Percentiles rank a stretch among this genome's conserved stretches.
Conservation (phyloP, 2,797 vertebrate genomes). For the Lepilemur ruficaudatus region DNA sequence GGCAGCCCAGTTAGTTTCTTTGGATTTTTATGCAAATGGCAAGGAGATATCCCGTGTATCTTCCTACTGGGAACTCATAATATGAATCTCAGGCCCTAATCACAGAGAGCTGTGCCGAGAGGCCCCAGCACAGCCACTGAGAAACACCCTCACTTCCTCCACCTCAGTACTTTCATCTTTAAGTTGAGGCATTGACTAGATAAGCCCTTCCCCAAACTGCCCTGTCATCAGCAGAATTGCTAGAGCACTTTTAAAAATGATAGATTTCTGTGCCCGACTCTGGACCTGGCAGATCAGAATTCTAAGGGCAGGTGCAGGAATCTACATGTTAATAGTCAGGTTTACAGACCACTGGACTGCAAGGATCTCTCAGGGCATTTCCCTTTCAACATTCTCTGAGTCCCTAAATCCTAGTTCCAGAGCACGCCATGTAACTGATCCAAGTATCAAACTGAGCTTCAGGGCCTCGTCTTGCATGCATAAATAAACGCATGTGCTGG, state of each 20-base stretch:
- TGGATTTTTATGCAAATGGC: neutral
- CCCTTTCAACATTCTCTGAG: neutral
- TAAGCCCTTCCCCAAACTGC: neutral
- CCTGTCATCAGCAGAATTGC: neutral
- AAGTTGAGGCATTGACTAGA: neutral
- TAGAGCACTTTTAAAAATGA: neutral
- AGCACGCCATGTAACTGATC: neutral
- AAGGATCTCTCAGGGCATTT: neutral
- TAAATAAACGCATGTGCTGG: neutral
- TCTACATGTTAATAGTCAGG: neutral
- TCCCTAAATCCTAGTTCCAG: rapidly evolving
- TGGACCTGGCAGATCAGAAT: neutral
- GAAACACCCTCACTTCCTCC: neutral
- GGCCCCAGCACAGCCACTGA: neutral
- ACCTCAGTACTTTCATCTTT: neutral
- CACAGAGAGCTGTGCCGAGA: neutral
- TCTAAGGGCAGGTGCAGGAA: neutral
- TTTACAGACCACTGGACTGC: neutral
- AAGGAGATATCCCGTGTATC: neutral
- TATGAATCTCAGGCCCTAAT: neutral
- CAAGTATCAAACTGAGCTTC: neutral
- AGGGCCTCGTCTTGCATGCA: neutral
- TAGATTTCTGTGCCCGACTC: neutral
- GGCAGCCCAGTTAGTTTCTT: too few relatives aligned
- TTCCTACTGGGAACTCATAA: too few relatives aligned